These are phyloP conservation scores for Orthosia cruda DNA, from an alignment of 2,888 invertebrate species.

Conservation along the genomic window DNA sequence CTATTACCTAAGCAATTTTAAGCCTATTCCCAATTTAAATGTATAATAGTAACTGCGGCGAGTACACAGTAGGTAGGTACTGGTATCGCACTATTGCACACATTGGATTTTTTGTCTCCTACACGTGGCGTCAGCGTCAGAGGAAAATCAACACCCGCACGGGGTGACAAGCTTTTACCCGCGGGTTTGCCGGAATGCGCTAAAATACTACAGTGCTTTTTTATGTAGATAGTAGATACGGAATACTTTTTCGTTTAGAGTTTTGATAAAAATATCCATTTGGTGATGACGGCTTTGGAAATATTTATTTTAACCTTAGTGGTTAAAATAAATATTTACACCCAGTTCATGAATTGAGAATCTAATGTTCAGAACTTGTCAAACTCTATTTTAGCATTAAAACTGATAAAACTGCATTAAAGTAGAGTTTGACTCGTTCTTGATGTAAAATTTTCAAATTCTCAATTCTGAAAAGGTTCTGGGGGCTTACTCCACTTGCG, in stretches of 20 bases:
- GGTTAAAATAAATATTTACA: not conserved
- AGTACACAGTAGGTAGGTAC: not conserved
- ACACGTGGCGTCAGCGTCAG: conserved; percentile 8
- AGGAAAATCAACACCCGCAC: conserved; percentile 40
- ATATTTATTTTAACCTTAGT: too few relatives aligned
- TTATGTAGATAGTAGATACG: not conserved
- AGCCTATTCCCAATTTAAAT: too few relatives aligned
- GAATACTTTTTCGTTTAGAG: conserved; percentile 1
- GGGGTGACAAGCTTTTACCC: conserved; percentile 25
- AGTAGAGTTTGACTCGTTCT: not conserved
- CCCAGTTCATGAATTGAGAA: not conserved
- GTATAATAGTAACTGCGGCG: too few relatives aligned
- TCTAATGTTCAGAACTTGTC: not conserved
- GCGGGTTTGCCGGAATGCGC: not conserved
- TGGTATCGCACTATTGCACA: not conserved
- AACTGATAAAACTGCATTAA: not conserved
- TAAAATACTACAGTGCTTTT: conserved; percentile 5
- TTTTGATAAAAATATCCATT: not conserved
- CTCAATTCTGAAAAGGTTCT: not conserved
- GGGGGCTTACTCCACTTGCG: too few relatives aligned
- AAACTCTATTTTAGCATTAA: not conserved
- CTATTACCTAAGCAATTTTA: too few relatives aligned
- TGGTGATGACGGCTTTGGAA: not conserved
- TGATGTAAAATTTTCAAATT: not conserved
- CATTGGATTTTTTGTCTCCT: conserved; percentile 16